Evolutionary conservation across 2,113 vertebrate species (phyloP).

Genomic region (Elaphurus davidianus): DNA sequence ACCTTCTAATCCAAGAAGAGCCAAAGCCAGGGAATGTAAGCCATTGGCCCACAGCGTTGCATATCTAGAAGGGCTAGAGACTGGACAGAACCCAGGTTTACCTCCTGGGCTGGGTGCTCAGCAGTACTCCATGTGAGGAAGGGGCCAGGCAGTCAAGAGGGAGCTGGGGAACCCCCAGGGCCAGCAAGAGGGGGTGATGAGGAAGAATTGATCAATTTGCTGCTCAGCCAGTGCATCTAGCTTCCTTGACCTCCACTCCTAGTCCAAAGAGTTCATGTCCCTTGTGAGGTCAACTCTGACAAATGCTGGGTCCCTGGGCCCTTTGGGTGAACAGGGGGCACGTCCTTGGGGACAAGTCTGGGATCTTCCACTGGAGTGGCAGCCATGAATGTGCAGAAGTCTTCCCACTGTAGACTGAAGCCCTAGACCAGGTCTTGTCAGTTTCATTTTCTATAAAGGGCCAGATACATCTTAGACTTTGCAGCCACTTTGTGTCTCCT

Average conservation of each 20-base stretch:
- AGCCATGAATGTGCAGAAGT: accelerated
- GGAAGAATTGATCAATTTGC: not conserved
- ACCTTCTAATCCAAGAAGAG: not conserved
- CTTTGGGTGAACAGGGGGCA: accelerated
- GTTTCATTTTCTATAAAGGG: not conserved
- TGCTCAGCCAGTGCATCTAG: accelerated
- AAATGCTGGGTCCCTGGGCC: not conserved
- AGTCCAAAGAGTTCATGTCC: accelerated
- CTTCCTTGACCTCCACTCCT: not conserved
- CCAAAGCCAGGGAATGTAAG: accelerated
- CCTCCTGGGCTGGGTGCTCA: accelerated
- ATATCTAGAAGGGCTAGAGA: too few relatives aligned
- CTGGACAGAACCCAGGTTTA: not conserved
- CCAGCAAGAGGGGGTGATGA: accelerated
- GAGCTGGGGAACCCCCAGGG: accelerated
- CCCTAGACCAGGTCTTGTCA: not conserved
- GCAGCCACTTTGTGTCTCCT: not conserved
- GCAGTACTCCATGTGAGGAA: accelerated
- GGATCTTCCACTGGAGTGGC: accelerated
- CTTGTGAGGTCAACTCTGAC: not conserved
- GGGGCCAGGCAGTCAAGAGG: accelerated
- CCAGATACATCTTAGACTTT: not conserved
- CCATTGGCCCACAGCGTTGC: accelerated
- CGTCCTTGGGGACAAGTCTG: not conserved
- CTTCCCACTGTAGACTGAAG: not conserved